Evolutionary conservation across 92 coral and sea anemone genomes (phyloP), one percentile per base, ranked within the genome.

Genomic region (Parazoanthus atlanticus): DNA sequence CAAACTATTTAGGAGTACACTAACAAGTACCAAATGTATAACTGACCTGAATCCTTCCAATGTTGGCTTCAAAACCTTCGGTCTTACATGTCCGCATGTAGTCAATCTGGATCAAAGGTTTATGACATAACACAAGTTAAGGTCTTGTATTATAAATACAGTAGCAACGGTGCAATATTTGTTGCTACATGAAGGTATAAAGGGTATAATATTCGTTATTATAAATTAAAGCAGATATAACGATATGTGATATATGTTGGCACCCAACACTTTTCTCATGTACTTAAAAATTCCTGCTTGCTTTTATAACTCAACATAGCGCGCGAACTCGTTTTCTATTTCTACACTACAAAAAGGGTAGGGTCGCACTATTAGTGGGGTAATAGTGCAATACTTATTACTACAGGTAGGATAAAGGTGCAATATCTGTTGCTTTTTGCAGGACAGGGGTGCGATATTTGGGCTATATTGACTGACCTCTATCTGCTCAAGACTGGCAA

Each of bases 1-100:
- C 4, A 36, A 36, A 5, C 38, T 36, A 36, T 36, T 36, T 2
- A 36, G 4, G 38, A 36, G 38, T 36, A 36, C 2, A 36, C 1
- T 46, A 46, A 10, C 1, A 46, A 8, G 12, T 46, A 46, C 12
- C 0, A 46, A 1, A 8, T 46, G 69, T 25, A 21, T 7, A 40
- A 86, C 94, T 32, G 28, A 96, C 99, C 98, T 96, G 99, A 49
- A 97, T 90, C 79, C 94, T 93, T 25, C 99, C 99, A 46, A 97
- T 93, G 67, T 88, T 94, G 32, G 93, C 94, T 74, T 97, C 99
- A n/a, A 97, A 85, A 2, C 91, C 92, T 86, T 96, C 97, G 0
- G 79, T 76, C 77, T 93, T 94, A 6, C 95, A 84, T 1, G 94
- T 97, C 71, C 95, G 91, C 58, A 93, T 69, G 83, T 94, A 97